These are phyloP conservation scores for Reinhardtius hippoglossoides DNA, from an alignment of 2,113 vertebrate species.

Conservation along the genomic window DNA sequence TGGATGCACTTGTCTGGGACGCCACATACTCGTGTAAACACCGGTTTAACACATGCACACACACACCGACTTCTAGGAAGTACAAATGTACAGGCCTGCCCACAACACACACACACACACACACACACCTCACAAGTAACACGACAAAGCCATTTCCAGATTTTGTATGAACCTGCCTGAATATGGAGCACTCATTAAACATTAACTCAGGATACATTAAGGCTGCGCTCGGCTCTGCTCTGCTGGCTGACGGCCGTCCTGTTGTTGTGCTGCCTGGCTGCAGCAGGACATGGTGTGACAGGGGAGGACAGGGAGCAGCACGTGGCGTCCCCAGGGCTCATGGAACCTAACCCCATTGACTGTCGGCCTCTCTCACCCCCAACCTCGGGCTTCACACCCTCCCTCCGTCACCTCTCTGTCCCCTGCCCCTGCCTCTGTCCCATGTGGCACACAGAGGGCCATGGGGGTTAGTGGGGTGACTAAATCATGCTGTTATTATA, in stretches of 20 bases:
- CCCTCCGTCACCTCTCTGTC: constrained; percentile 33
- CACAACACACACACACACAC: background rate
- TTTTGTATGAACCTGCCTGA: constrained; percentile 69
- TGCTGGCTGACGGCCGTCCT: constrained; percentile 33
- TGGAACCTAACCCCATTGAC: constrained; percentile 63
- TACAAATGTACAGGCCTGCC: constrained; percentile 58
- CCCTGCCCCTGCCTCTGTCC: constrained; percentile 32
- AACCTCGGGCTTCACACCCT: constrained; percentile 40
- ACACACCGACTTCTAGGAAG: constrained; percentile 20
- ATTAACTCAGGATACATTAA: constrained; percentile 77
- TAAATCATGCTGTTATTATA: constrained; percentile 32
- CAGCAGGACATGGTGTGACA: constrained; percentile 61
- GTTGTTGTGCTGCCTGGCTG: constrained; percentile 52
- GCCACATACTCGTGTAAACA: constrained; percentile 72
- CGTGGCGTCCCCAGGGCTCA: constrained; percentile 68
- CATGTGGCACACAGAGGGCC: constrained; percentile 64
- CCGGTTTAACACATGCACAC: constrained; percentile 34
- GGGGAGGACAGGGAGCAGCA: constrained; percentile 54
- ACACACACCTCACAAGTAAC: constrained; percentile 45
- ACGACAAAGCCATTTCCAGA: constrained; percentile 80
- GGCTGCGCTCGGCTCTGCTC: constrained; percentile 25
- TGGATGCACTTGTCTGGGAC: constrained; percentile 75
- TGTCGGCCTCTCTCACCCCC: constrained; percentile 25
- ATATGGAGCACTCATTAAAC: constrained; percentile 77
- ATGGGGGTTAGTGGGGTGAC: constrained; percentile 28